Evolutionary conservation across 2,113 vertebrate species (phyloP), one percentile per base, ranked within the genome.

Genomic region (Sisor rabdophorus): DNA sequence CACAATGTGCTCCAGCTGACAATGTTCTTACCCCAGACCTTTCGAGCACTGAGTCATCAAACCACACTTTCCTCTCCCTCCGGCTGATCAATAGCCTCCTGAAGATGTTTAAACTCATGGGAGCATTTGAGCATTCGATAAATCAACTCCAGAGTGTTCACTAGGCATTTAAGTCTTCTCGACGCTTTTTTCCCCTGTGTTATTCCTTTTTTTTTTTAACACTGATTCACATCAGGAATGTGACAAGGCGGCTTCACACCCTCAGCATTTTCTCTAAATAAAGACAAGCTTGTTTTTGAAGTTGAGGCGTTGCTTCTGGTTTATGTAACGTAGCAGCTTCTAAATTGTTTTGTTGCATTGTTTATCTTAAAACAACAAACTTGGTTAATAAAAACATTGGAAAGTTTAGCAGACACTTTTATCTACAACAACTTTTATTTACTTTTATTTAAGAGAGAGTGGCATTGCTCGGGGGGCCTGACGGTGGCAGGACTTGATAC

Each of bases 181-280:
- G 71, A 16, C 11, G 30, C 11, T 65, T 53, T 56, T 73, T 32
- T 60, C 16, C 59, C 40, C 11, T 70, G 11, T 69, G 28, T 52
- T 32, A 17, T 7, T 11, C 16, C 16, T 53, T 47, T 24, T 40
- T 71, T 71, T 16, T 67, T 58, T 76, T 79, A 60, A 75, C 58
- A 76, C 52, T 79, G 11, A 52, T 65, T 69, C 53, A 81, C 44
- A 32, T 2, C 3, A 79, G 73, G 73, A 84, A 84, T 82, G 73
- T 64, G 17, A 55, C 8, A 30, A 22, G 26, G 24, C 36, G 16
- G 19, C 75, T 72, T 79, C 40, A 11, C 47, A 72, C 54, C 22
- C 9, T 64, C 63, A 22, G 71, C 60, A 72, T 24, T 70, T 75
- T 74, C 59, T 70, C 28, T 48, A 7, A 32, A 67, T 22, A 36